Conservation (phyloP, 2,888 invertebrate genomes). For the Cartodere bifasciata region DNA sequence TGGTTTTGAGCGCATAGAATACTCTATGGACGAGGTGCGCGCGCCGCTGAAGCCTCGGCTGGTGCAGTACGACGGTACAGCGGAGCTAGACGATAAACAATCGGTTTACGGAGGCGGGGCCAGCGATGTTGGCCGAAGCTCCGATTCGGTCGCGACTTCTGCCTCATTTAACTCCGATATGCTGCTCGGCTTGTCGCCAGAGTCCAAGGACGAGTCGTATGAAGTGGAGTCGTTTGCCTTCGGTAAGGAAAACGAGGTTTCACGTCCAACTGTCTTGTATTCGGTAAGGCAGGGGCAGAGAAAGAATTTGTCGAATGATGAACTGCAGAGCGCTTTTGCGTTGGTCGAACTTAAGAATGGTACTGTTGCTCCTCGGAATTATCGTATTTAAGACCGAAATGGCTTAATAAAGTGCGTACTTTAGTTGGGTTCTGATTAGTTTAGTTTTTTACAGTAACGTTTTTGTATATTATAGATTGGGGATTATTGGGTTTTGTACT, state of each 20-base stretch:
- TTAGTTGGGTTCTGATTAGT: no score
- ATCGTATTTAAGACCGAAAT: no score
- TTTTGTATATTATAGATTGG: no score
- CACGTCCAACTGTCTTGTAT: slow-evolving; percentile 42
- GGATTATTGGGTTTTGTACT: no score
- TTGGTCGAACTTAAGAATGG: slow-evolving; percentile 44
- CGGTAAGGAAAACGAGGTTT: slow-evolving; percentile 22
- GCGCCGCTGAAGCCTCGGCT: no score
- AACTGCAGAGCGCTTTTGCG: slow-evolving; percentile 49
- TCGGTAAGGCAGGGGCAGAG: slow-evolving; percentile 33
- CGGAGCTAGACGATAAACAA: neutral
- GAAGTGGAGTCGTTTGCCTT: neutral
- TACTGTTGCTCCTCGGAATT: no score
- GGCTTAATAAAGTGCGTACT: no score
- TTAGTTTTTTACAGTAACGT: no score
- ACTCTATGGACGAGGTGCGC: slow-evolving; percentile 33
- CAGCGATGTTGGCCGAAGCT: slow-evolving; percentile 10
- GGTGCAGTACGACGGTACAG: slow-evolving; percentile 1
- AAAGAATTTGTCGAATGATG: slow-evolving; percentile 23
- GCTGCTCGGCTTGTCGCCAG: slow-evolving; percentile 9
- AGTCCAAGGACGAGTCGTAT: slow-evolving; percentile 4
- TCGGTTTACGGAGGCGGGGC: slow-evolving; percentile 5
- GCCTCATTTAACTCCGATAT: slow-evolving; percentile 7
- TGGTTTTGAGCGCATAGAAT: slow-evolving; percentile 39
- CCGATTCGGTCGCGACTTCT: slow-evolving; percentile 11